These are phyloP conservation scores for Hippolais icterina DNA, from an alignment of 2,113 vertebrate species.

Conservation along the genomic window DNA sequence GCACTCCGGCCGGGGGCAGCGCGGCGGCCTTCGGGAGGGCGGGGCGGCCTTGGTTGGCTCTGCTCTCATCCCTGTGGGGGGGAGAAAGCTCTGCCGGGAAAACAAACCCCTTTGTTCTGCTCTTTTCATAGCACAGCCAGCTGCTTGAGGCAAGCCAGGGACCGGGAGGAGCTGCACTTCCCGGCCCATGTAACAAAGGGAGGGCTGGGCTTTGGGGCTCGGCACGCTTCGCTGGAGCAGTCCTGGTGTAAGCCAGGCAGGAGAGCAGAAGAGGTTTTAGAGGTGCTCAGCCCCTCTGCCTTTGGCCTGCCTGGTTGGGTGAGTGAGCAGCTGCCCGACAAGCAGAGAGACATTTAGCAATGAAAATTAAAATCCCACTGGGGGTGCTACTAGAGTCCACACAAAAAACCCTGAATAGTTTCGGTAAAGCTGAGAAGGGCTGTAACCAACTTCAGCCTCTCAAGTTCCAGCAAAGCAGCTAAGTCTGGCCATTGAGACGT, in stretches of 20 bases:
- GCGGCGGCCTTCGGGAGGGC: background rate
- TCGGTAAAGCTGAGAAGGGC: background rate
- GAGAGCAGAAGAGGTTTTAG: rapidly evolving
- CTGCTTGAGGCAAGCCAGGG: background rate
- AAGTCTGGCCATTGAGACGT: background rate
- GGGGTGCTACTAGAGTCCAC: background rate
- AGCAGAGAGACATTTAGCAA: background rate
- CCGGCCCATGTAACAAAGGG: background rate
- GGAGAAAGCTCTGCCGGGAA: background rate
- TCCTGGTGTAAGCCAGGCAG: background rate
- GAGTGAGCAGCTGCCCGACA: background rate
- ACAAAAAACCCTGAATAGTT: background rate
- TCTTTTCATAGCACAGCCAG: background rate
- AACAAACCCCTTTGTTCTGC: background rate
- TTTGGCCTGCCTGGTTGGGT: background rate
- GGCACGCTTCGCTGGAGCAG: background rate
- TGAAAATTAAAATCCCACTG: background rate
- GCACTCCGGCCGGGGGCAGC: background rate
- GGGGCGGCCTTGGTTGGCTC: background rate
- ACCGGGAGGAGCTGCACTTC: background rate
- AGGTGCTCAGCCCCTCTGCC: background rate
- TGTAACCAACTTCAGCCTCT: background rate
- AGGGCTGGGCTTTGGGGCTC: background rate
- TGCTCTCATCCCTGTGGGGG: background rate
- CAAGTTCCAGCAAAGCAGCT: background rate